Evolutionary conservation across 2,888 invertebrate species (phyloP).

Genomic region (Drosophila algonquin): DNA sequence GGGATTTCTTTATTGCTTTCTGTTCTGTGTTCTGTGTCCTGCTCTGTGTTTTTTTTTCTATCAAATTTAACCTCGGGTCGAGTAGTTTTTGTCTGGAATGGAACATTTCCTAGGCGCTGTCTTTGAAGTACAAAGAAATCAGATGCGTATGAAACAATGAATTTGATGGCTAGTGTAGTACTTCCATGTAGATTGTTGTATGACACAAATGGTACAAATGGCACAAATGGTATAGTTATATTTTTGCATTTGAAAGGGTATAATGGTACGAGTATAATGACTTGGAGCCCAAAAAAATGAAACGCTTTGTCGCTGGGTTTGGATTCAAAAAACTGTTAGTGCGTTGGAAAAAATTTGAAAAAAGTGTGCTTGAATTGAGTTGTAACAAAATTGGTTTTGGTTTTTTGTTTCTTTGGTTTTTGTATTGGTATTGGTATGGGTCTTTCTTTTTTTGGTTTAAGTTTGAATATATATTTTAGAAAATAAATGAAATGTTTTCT

Average conservation of each 20-base stretch:
- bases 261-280: slow-evolving; percentile 42
- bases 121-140: slow-evolving; percentile 26
- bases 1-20: slow-evolving; percentile 9
- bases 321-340: slow-evolving; percentile 51
- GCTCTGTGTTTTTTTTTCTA: slow-evolving; percentile 2
- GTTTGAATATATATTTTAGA: slow-evolving; percentile 43
- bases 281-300: slow-evolving; percentile 55
- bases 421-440: background rate
- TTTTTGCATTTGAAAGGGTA: slow-evolving; percentile 61
- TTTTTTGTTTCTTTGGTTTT: slow-evolving; percentile 21
- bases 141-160: slow-evolving; percentile 40
- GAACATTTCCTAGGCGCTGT: slow-evolving; percentile 13
- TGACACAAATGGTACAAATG: slow-evolving; percentile 49
- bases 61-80: slow-evolving; percentile 5
- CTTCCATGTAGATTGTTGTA: slow-evolving; percentile 40
- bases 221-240: background rate
- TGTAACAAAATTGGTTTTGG: slow-evolving; percentile 68
- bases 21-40: background rate
- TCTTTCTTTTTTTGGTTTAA: slow-evolving; percentile 39
- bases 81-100: slow-evolving; percentile 8
- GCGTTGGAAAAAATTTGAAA: slow-evolving; percentile 73
- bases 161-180: slow-evolving; percentile 42
- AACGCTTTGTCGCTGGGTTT: slow-evolving; percentile 54
- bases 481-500: slow-evolving; percentile 62
- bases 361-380: slow-evolving; percentile 73